These are phyloP conservation scores for Allygus modestus DNA, from an alignment of 2,888 invertebrate species.

Conservation along the genomic window DNA sequence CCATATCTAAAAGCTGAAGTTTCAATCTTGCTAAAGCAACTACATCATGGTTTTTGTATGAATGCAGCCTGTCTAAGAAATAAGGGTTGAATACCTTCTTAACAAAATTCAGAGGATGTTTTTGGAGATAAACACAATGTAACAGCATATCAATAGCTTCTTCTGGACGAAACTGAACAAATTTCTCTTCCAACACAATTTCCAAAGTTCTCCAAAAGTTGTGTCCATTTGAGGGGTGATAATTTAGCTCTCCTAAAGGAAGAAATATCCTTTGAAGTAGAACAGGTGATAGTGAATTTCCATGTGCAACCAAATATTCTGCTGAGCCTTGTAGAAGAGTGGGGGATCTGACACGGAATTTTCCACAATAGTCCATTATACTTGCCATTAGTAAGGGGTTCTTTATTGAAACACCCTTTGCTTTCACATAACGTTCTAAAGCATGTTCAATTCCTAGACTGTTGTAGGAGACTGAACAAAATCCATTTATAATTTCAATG, in stretches of 20 bases:
- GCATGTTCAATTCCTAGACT: conserved; percentile 79
- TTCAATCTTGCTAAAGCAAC: conserved; percentile 75
- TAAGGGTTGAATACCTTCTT: conserved; percentile 79
- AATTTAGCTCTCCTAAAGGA: conserved; percentile 81
- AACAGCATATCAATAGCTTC: conserved; percentile 80
- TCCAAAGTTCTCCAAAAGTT: conserved; percentile 80
- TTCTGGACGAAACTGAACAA: conserved; percentile 78
- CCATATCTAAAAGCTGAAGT: conserved; percentile 81
- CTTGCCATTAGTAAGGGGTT: conserved; percentile 78
- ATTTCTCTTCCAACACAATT: conserved; percentile 77
- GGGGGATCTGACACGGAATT: conserved; percentile 78
- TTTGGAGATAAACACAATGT: conserved; percentile 81
- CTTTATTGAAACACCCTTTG: conserved; percentile 69
- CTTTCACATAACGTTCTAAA: conserved; percentile 80
- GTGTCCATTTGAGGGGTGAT: conserved; percentile 76
- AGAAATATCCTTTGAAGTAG: conserved; percentile 79
- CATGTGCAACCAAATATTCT: conserved; percentile 78
- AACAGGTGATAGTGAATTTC: conserved; percentile 76
- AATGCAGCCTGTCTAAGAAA: conserved; percentile 79
- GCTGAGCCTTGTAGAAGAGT: conserved; percentile 79
- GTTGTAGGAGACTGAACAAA: conserved; percentile 77
- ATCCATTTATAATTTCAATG: conserved; percentile 77
- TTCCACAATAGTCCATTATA: conserved; percentile 80
- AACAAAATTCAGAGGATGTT: conserved; percentile 80
- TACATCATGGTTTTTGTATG: conserved; percentile 73